phyloP scores from a whole-genome alignment of 2,888 invertebrate species.

The Platycheirus rosarum region DNA sequence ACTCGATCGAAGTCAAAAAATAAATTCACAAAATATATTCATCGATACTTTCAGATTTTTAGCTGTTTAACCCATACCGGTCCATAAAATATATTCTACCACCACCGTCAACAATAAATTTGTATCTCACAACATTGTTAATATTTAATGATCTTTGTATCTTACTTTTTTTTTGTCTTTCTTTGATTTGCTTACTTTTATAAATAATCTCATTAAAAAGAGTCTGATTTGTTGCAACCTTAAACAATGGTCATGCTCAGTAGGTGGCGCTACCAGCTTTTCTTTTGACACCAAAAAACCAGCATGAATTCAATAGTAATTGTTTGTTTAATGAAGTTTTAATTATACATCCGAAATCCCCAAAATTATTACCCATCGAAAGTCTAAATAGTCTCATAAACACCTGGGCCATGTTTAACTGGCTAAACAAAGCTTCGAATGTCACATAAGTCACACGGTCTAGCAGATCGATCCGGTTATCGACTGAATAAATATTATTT shows the following conservation, averaged over 20 bases:
- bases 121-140: constrained; percentile 21
- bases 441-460: constrained; percentile 55
- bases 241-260: constrained; percentile 9
- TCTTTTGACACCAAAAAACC: constrained; percentile 36
- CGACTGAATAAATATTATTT: constrained; percentile 18
- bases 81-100: background rate
- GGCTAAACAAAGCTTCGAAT: constrained; percentile 36
- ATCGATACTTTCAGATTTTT: constrained; percentile 33
- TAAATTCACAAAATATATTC: constrained; percentile 25
- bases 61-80: background rate
- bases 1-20: constrained; percentile 41
- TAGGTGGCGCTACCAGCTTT: constrained; percentile 46
- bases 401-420: constrained; percentile 27
- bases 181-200: constrained; percentile 8
- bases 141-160: background rate
- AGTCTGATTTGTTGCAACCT: constrained; percentile 34
- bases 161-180: too few relatives aligned
- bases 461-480: constrained; percentile 41
- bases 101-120: constrained; percentile 10
- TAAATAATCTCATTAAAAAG: constrained; percentile 25
- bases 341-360: constrained; percentile 43
- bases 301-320: constrained; percentile 37
- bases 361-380: constrained; percentile 50
- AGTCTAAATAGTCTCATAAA: constrained; percentile 48
- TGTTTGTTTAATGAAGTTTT: background rate